These are phyloP conservation scores for Andrena hattorfiana DNA, from an alignment of 2,888 invertebrate genomes.

Conservation along the genomic window DNA sequence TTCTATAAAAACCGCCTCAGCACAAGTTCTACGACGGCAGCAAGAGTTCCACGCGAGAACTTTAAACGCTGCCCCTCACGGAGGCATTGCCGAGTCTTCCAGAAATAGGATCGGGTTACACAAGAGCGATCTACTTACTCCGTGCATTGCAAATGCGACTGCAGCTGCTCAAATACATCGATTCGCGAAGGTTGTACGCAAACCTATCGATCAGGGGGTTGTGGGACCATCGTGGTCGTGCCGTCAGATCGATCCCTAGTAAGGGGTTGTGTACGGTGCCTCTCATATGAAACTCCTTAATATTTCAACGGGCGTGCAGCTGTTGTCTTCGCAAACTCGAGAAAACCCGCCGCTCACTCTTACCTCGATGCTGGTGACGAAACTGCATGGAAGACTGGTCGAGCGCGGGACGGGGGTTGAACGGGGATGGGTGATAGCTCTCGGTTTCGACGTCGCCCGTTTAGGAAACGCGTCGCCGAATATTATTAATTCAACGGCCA, in stretches of 20 bases:
- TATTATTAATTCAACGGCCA: slow-evolving; percentile 70
- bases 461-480: slow-evolving; percentile 51
- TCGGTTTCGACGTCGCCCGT: slow-evolving; percentile 33
- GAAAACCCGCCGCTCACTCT: slow-evolving; percentile 59
- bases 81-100: background rate
- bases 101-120: slow-evolving; percentile 27
- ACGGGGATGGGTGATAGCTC: slow-evolving; percentile 17
- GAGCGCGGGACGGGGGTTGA: background rate
- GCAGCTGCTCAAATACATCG: slow-evolving; percentile 39
- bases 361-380: slow-evolving; percentile 37
- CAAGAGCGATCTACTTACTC: slow-evolving; percentile 28
- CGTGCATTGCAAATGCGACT: slow-evolving; percentile 2
- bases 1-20: background rate
- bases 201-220: slow-evolving; percentile 49
- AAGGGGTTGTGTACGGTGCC: slow-evolving; percentile 62
- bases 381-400: slow-evolving; percentile 26
- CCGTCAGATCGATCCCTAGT: slow-evolving; percentile 63
- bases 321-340: slow-evolving; percentile 79
- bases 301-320: slow-evolving; percentile 77
- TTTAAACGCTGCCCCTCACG: background rate
- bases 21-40: background rate
- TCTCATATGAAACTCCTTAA: slow-evolving; percentile 69
- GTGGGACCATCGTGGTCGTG: slow-evolving; percentile 29
- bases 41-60: background rate
- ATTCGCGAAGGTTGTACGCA: slow-evolving; percentile 16